Base-by-base conservation (phyloP, 2,113 vertebrate species). In the Actenoides lindsayi region DNA sequence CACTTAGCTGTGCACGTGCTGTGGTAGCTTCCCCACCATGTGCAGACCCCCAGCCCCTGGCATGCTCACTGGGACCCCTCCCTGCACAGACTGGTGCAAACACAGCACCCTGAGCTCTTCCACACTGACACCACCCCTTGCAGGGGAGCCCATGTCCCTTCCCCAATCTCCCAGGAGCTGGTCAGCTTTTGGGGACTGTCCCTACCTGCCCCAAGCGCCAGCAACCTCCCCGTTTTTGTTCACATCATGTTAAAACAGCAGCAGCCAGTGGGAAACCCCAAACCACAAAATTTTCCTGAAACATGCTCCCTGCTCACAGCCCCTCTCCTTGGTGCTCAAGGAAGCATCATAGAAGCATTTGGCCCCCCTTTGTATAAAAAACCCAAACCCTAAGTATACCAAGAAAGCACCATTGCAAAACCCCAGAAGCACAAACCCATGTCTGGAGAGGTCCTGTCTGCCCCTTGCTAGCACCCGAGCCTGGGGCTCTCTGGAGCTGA, bases 401-500 rank as follows among this genome's bases (percentile, higher is more conserved):
- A 24, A 57, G 48, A 16, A 46, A 77, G 57, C 71, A 16, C 19
- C 24, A 3, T 2, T 13, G 23, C 31, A 53, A 20, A 46, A 4
- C 50, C 67, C 54, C 73, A 28, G 83, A 17, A 77, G 64, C 89
- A 74, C 16, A 2, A 41, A 9, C 50, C 60, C 1, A 1, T 2
- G n/a, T 41, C 83, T 6, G 4, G 60, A 41, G 75, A 28, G 51
- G 33, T 24, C 44, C 64, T 21, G 1, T 56, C 24, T 68, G 75
- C 60, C 79, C 80, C 74, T 48, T 4, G 3, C 20, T 74, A 25
- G 18, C 56, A 4, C 51, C 57, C 0, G 2, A 62, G 70, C 87
- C 77, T 1, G 2, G 71, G 41, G 69, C 71, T 81, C 10, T 1
- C 62, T 1, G 0, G 79, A 77, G 88, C 76, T 4, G 2, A 0